A percentile compares a stretch with the other conserved stretches of the same genome.
These are phyloP conservation scores for Neosilurus hyrtlii DNA, from an alignment of 2,797 vertebrate species.

Conservation along the genomic window DNA sequence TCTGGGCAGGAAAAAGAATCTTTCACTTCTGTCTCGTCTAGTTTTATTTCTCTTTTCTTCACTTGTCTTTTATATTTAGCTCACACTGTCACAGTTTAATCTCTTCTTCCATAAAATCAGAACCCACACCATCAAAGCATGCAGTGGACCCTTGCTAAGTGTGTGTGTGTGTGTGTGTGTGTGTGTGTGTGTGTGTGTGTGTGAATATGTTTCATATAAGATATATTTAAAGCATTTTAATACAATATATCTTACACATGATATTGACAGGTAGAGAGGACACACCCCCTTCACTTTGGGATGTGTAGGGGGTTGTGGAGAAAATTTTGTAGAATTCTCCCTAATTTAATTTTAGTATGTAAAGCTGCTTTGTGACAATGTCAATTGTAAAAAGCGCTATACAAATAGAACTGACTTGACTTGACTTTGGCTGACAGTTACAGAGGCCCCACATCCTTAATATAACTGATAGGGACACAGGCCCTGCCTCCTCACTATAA, in stretches of 20 bases:
- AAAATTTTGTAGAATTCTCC: no score
- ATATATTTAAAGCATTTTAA: neutral
- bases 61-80: slow-evolving; percentile 61
- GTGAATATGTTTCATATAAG: neutral
- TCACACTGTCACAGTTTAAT: slow-evolving; percentile 52
- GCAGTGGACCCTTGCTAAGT: slow-evolving; percentile 26
- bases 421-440: neutral
- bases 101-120: slow-evolving; percentile 39
- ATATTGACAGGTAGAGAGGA: neutral
- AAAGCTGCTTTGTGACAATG: no score
- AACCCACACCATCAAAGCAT: slow-evolving; percentile 25
- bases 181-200: slow-evolving; percentile 18
- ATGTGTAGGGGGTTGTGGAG: no score
- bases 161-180: neutral
- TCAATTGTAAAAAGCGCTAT: no score
- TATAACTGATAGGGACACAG: neutral
- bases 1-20: slow-evolving; percentile 70
- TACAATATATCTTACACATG: neutral
- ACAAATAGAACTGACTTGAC: no score
- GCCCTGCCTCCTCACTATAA: neutral
- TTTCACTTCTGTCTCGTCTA: slow-evolving; percentile 46
- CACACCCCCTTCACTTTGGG: neutral
- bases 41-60: slow-evolving; percentile 13
- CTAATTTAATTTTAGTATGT: no score
- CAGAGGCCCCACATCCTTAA: neutral